Evolutionary conservation across 2,113 vertebrate genomes (phyloP).

Genomic region (Struthio camelus): DNA sequence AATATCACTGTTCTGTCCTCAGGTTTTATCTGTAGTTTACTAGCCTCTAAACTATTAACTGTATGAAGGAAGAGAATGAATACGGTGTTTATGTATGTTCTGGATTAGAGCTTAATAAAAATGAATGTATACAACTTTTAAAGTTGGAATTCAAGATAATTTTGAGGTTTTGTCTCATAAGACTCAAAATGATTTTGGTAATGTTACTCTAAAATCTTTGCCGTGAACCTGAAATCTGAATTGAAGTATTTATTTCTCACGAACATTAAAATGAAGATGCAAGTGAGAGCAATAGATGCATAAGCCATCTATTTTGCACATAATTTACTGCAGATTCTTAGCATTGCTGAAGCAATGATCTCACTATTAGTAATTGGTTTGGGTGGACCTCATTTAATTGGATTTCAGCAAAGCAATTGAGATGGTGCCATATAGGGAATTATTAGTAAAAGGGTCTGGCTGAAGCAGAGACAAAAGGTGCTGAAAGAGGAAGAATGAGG

Average conservation of each 20-base stretch:
- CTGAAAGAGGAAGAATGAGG: neutral
- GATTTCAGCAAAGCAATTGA: constrained; percentile 49
- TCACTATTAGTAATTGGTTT: neutral
- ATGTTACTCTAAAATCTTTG: neutral
- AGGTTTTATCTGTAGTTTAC: neutral
- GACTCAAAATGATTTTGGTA: neutral
- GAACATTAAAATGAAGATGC: neutral
- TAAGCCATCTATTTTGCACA: neutral
- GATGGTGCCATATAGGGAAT: neutral
- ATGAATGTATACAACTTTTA: neutral
- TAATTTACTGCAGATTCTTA: neutral
- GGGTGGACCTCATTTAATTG: neutral
- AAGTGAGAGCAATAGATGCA: neutral
- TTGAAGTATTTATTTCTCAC: neutral
- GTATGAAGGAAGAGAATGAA: neutral
- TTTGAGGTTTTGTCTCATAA: neutral
- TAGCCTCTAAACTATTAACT: neutral
- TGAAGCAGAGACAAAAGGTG: constrained; percentile 22
- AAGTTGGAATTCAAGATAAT: neutral
- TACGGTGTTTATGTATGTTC: neutral
- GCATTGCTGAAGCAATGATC: neutral
- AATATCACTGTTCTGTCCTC: neutral
- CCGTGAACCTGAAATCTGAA: neutral
- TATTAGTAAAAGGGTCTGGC: neutral
- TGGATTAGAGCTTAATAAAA: neutral